These are phyloP conservation scores for Nephila pilipes DNA, from an alignment of 1,140 invertebrate genomes.

Conservation along the genomic window DNA sequence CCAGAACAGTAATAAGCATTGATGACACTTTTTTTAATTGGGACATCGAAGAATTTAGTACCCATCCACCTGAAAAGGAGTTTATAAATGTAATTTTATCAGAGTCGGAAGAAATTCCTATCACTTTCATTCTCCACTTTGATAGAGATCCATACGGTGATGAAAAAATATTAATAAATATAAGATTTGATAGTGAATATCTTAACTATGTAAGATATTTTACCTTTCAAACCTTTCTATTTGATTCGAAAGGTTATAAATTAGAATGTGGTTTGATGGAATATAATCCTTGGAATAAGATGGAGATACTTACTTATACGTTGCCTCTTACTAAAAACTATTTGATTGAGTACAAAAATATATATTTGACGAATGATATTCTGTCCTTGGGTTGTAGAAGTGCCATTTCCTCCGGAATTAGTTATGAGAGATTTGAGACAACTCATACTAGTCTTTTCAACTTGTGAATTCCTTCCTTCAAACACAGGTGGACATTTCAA, in stretches of 20 bases:
- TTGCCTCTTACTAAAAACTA: neutral
- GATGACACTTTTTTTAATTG: neutral
- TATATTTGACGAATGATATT: neutral
- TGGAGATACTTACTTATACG: neutral
- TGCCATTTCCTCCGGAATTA: neutral
- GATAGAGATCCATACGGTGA: neutral
- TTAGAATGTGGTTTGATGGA: neutral
- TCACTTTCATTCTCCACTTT: neutral
- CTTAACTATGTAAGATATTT: neutral
- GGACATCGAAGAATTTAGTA: neutral
- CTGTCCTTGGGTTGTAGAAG: neutral
- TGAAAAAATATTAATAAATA: neutral
- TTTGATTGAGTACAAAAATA: neutral
- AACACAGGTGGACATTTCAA: neutral
- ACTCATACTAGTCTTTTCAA: no score
- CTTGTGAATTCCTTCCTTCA: no score
- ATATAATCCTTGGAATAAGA: neutral
- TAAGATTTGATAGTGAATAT: neutral
- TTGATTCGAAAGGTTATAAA: neutral
- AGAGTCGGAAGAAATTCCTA: neutral
- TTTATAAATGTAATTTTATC: neutral
- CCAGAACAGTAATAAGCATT: neutral
- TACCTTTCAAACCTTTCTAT: neutral
- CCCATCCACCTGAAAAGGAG: neutral
- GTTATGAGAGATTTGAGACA: neutral